Base-by-base conservation (phyloP, 1,140 invertebrate species). In the Drosophila santomea region DNA sequence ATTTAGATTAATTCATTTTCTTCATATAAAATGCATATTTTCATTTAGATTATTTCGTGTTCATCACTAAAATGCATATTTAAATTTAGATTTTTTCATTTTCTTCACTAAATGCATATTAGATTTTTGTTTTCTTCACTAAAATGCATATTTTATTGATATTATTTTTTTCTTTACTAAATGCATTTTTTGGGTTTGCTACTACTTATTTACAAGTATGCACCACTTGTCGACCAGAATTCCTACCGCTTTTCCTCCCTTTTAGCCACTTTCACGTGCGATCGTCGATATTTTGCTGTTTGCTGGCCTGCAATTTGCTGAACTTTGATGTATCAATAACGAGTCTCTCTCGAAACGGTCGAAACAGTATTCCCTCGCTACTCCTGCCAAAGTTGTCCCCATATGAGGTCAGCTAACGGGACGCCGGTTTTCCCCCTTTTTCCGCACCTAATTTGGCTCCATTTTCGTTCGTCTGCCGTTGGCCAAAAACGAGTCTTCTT, bases 401-500 rank as follows among this genome's bases (percentile, higher is more conserved):
- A 85, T 86, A 86, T 86, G 81, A 74, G 81, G 81, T 81, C 81
- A 86, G 47, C 80, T 85, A 85, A 85, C 81, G 82, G 81, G 51
- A 55, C 60, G 73, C 47, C 61, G 57, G 71, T 52, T 57, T 71
- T 58, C 60, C 75, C 48, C 61, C 45, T 44, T n/a, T 10, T 38
- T 48, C 25, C 32, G 10, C 54, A 52, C 51, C 55, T 50, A 10
- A 25, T 23, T 48, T 60, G 36, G 56, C 62, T 71, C 50, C 67
- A 71, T 35, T 69, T 68, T 57, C 64, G 64, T 17, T 60, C 67
- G 55, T 64, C 67, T 64, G 75, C 61, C 74, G 62, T 77, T 64
- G 61, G 80, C 80, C 77, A 80, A 85, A 84, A 84, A 86, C 81
- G 57, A 84, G 81, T 84, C 61, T 68, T 67, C 41, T 32, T 41